A percentile compares a stretch with the other conserved stretches of the same genome.
phyloP scores from a whole-genome alignment of 37 sponge, comb jelly and placozoan species.

The Aplysina aerophoba region DNA sequence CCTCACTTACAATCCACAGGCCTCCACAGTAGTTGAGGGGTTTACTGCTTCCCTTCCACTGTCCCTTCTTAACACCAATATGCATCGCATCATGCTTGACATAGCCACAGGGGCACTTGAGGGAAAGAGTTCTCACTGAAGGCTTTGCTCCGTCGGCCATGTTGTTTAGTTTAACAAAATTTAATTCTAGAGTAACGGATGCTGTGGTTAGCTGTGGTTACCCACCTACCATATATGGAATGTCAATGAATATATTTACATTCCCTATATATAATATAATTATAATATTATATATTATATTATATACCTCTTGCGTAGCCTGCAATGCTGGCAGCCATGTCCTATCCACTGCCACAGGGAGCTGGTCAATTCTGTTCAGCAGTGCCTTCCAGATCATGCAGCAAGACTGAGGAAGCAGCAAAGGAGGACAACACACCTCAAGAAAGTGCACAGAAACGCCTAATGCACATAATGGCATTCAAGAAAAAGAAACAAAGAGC shows the following conservation, averaged over 20 bases:
- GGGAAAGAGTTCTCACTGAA: constrained; percentile 3
- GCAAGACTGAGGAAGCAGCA: constrained; percentile 38
- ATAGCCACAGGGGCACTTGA: constrained; percentile 48
- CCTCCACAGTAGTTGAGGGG: constrained; percentile 38
- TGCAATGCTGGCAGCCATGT: constrained; percentile 41
- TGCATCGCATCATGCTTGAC: constrained; percentile 49
- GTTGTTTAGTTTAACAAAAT: too few species aligned
- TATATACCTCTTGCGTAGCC: constrained; percentile 49
- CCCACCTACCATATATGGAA: too few species aligned
- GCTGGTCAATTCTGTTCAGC: constrained; percentile 54
- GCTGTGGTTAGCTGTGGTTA: too few species aligned
- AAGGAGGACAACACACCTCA: not conserved
- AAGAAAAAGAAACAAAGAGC: not conserved
- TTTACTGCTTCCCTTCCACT: not conserved
- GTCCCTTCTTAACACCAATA: not conserved
- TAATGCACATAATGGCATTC: not conserved
- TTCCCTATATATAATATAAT: too few species aligned
- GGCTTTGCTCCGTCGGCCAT: too few species aligned
- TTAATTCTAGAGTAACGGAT: too few species aligned
- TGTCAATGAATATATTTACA: too few species aligned
- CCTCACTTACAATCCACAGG: not conserved
- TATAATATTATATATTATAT: too few species aligned
- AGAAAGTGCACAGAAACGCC: not conserved
- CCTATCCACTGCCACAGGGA: constrained; percentile 52
- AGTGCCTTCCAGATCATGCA: constrained; percentile 68